These are phyloP conservation scores for Pomatostomus ruficeps DNA, from an alignment of 2,113 vertebrate genomes.

Conservation along the genomic window DNA sequence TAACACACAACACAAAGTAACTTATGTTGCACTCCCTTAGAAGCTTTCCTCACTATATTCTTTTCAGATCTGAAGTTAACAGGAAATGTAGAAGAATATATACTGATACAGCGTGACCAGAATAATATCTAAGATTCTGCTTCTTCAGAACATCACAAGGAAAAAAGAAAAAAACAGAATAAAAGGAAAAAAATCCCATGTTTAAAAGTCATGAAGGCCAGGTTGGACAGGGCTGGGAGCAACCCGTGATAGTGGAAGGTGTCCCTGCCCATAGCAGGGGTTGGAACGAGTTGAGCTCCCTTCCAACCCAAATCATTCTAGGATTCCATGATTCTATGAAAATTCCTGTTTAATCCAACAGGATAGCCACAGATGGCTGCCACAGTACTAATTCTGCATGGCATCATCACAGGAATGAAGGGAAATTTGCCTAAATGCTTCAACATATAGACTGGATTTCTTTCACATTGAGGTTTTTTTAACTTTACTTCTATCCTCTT, in stretches of 20 bases:
- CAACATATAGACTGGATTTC: not conserved
- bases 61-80: not conserved
- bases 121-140: not conserved
- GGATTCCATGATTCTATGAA: not conserved
- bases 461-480: not conserved
- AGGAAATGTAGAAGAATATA: not conserved
- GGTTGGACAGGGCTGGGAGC: not conserved
- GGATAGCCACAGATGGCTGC: not conserved
- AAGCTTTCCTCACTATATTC: not conserved
- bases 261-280: too few species aligned
- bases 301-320: not conserved
- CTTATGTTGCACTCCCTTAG: not conserved
- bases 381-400: not conserved
- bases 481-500: not conserved
- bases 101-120: not conserved
- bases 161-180: not conserved
- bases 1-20: not conserved
- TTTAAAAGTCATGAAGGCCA: not conserved
- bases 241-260: not conserved
- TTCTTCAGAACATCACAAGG: not conserved
- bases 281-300: fast-evolving
- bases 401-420: not conserved
- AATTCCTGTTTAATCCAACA: not conserved
- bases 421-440: not conserved
- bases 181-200: not conserved